Evolutionary conservation across 2,797 vertebrate species (phyloP), one percentile per base, ranked within the genome.

Genomic region (Oreonectes daqikongensis): DNA sequence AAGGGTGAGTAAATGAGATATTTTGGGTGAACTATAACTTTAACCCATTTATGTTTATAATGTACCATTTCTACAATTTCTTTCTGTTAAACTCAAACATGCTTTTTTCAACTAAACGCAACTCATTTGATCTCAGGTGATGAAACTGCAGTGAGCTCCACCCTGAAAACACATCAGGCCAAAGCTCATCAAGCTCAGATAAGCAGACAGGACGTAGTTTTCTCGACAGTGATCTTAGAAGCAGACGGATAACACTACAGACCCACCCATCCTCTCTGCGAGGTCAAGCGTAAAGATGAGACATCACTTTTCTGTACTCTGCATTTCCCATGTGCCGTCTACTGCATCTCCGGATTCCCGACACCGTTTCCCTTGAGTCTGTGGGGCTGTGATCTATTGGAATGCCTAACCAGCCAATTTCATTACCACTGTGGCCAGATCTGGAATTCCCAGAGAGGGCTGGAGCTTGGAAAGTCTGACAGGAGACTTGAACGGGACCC

Each of bases 381-480:
- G 55, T 69, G 80, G 86, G 90, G 84, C 86, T 87, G 86, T 57
- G 81, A 91, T 90, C 86, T 87, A 84, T 87, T 90, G 91, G 91
- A 92, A 82, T 83, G 83, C 82, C 88, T 88, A 86, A 70, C 71
- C 60, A 81, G 78, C 85, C 81, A 50, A 85, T 86, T 88, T 93
- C 89, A 90, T 91, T 92, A 91, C 90, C 89, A 88, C 91, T 93
- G 91, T 84, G 92, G 92, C 92, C 81, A 70, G 87, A 85, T 83
- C 81, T 89, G 91, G 90, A 94, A 92, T 92, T 92, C 91, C 89
- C 88, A 84, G 90, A 72, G 85, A 84, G 89, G 88, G 88, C 87
- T 86, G 70, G 87, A 70, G 78, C 85, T 87, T 88, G 89, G 89
- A 92, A 92, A 89, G 86, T 89, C 86, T 85, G 88, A 91, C 87